Evolutionary conservation across 2,797 vertebrate genomes (phyloP).

Genomic region (Darevskia mixta): DNA sequence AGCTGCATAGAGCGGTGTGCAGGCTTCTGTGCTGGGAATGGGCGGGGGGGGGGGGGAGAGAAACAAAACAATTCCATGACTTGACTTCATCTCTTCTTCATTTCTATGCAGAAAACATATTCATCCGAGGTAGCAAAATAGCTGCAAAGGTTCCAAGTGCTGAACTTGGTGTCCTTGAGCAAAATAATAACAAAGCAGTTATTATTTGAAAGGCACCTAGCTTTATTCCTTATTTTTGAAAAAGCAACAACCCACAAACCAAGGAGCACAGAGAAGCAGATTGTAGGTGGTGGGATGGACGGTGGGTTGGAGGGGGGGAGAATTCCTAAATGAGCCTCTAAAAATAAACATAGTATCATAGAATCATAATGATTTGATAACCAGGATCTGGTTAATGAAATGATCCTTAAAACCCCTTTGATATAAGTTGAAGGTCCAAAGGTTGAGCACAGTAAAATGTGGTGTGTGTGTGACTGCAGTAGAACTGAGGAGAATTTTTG

Average conservation of each 20-base stretch:
- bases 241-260: neutral
- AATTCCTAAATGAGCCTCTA: neutral
- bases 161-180: constrained; percentile 38
- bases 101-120: constrained; percentile 53
- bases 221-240: constrained; percentile 19
- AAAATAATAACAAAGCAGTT: constrained; percentile 53
- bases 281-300: neutral
- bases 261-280: neutral
- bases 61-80: constrained; percentile 55
- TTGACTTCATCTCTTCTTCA: constrained; percentile 53
- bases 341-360: constrained; percentile 1
- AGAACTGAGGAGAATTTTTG: too few species aligned
- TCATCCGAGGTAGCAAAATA: constrained; percentile 55
- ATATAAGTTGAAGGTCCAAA: constrained; percentile 4
- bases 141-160: constrained; percentile 41
- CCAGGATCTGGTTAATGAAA: constrained; percentile 8
- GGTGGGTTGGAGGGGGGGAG: neutral
- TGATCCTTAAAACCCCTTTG: constrained; percentile 43
- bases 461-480: neutral
- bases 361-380: constrained; percentile 16
- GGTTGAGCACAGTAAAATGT: neutral
- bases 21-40: constrained; percentile 55
- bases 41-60: too few species aligned
- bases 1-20: constrained; percentile 62
- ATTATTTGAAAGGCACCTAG: constrained; percentile 49